Conservation (phyloP, 2,113 vertebrate genomes). For the Haliaeetus leucogaster region DNA sequence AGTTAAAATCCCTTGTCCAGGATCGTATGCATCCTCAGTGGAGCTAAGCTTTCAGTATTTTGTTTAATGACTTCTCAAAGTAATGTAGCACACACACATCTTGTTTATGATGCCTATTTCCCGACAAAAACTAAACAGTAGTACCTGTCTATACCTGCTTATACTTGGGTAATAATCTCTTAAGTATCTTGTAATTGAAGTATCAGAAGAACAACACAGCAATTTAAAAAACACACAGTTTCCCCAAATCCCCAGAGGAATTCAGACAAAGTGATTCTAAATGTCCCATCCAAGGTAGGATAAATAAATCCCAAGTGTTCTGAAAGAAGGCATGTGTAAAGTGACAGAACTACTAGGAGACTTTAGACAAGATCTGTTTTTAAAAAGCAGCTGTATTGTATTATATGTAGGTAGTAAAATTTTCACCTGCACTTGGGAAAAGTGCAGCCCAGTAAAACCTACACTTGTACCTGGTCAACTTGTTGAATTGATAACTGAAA, state of each 20-base stretch:
- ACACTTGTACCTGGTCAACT: not conserved
- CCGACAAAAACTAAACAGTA: not conserved
- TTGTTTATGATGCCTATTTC: not conserved
- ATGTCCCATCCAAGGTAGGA: not conserved
- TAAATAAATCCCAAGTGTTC: not conserved
- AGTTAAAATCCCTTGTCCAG: not conserved
- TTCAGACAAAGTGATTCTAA: not conserved
- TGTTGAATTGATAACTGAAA: not conserved
- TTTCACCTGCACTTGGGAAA: not conserved
- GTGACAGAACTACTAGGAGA: not conserved
- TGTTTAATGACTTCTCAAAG: not conserved
- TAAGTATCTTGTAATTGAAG: not conserved
- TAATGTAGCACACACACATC: not conserved
- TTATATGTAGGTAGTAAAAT: not conserved
- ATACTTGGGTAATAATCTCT: not conserved
- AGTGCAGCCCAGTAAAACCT: not conserved
- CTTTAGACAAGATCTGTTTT: not conserved
- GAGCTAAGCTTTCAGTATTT: not conserved
- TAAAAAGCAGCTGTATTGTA: not conserved
- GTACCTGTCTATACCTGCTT: not conserved
- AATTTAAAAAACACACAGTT: not conserved
- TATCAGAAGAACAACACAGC: not conserved
- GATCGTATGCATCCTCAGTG: not conserved
- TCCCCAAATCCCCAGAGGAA: not conserved
- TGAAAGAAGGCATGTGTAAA: not conserved